These are phyloP conservation scores for Myiothlypis coronata DNA, from an alignment of 2,797 vertebrate species.

Conservation along the genomic window DNA sequence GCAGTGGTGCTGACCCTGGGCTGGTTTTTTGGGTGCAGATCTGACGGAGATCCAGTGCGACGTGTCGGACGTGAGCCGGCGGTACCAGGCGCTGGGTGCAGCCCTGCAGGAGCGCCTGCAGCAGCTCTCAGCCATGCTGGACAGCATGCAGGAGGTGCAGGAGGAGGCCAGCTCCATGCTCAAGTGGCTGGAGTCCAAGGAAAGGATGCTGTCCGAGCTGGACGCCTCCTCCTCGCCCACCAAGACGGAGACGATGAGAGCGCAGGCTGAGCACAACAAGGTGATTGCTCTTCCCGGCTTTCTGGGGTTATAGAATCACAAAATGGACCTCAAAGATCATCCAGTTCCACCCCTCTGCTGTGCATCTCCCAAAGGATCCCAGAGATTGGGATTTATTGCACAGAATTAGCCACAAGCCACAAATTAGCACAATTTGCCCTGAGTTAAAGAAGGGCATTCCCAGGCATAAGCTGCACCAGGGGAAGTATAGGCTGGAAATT, in stretches of 20 bases:
- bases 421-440: not conserved
- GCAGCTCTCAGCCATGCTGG: constrained; percentile 79
- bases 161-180: constrained; percentile 78
- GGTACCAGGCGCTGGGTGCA: constrained; percentile 82
- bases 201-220: constrained; percentile 78
- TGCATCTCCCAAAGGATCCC: not conserved
- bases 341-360: not conserved
- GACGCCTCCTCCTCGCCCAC: constrained; percentile 82
- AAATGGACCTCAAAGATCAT: rapidly evolving
- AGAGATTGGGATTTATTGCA: rapidly evolving
- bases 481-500: not conserved
- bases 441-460: not conserved
- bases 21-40: constrained; percentile 73
- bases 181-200: constrained; percentile 87
- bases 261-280: constrained; percentile 94
- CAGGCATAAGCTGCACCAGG: not conserved
- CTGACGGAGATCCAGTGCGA: constrained; percentile 94
- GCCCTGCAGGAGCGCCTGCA: constrained; percentile 77
- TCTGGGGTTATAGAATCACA: rapidly evolving
- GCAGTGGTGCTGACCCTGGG: not conserved
- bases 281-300: constrained; percentile 54
- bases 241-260: constrained; percentile 84
- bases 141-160: constrained; percentile 80
- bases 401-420: rapidly evolving
- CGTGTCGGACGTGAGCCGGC: constrained; percentile 85